Percentiles rank a stretch among this genome's conserved stretches.
These are phyloP conservation scores for Pterocles burchelli DNA, from an alignment of 2,113 vertebrate species.

Conservation along the genomic window DNA sequence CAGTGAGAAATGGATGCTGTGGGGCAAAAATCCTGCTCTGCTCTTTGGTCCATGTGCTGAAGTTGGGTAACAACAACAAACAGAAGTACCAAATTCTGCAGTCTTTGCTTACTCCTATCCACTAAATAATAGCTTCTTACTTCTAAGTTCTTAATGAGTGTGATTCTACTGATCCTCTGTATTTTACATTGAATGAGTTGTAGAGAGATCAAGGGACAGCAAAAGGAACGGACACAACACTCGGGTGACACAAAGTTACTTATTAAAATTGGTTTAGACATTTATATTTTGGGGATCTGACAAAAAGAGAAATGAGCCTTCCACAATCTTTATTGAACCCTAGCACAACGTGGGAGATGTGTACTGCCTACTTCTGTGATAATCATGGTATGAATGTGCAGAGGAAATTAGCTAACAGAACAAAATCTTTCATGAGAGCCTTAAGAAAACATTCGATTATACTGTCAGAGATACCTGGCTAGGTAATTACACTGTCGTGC, in stretches of 20 bases:
- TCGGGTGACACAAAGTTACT: neutral
- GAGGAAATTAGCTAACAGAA: neutral
- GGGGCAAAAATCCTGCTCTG: neutral
- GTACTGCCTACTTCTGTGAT: neutral
- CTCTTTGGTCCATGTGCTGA: neutral
- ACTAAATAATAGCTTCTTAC: neutral
- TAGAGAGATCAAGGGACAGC: neutral
- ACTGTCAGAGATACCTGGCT: slow-evolving; percentile 2
- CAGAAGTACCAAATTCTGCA: neutral
- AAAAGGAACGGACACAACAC: neutral
- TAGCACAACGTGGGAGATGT: neutral
- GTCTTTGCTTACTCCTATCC: neutral
- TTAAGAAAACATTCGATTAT: slow-evolving; percentile 16
- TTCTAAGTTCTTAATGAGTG: neutral
- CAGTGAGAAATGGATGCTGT: neutral
- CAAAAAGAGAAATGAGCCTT: neutral
- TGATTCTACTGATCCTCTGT: neutral
- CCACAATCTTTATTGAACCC: neutral
- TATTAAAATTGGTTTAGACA: neutral
- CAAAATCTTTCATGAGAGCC: neutral
- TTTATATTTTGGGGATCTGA: neutral
- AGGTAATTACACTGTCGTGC: neutral
- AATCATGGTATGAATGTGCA: neutral
- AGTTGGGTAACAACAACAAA: neutral
- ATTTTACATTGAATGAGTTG: neutral